Evolutionary conservation across 2,888 invertebrate species (phyloP), one percentile per base, ranked within the genome.

Genomic region (Odontocerum albicorne): DNA sequence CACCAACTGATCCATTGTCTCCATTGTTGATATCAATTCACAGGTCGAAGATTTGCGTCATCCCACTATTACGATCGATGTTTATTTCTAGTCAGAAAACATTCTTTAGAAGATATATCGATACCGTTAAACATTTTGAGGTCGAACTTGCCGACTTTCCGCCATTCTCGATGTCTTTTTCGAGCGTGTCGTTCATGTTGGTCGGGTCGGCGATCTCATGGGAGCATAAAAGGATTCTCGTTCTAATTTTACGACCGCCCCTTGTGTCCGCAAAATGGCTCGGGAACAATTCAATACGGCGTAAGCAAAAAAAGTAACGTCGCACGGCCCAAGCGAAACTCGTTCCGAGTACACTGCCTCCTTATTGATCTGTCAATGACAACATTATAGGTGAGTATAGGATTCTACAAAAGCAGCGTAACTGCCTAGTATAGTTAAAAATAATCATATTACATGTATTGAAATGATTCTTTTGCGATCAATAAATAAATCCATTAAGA

Each of bases 1-100:
- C 64, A 82, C 70, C 50, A 71, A 70, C 62, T 72, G 73, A 64
- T 77, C 76, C 78, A 79, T 79, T 16, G 17, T 43, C 3, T n/a
- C n/a, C n/a, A 12, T 36, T 6, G 6, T n/a, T n/a, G n/a, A n/a
- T n/a, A n/a, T n/a, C n/a, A n/a, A n/a, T n/a, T n/a, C n/a, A 27
- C 27, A 27, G 27, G 27, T 35, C 35, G 35, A 10, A 6, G 27
- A 6, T 7, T 4, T 7, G 27, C 35, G 12, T n/a, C 7, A 12
- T 12, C 13, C 35, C 35, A 12, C n/a, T 6, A 35, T n/a, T 13
- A 35, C 13, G 10, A 4, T 35, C 35, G 10, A 12, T 15, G 22
- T 33, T 42, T 50, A 33, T 50, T 33, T 50, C 35, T 50, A 50
- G 50, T 50, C 50, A 50, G 50, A 50, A 50, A 50, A 50, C 42